Evolutionary conservation across 2,888 invertebrate species (phyloP), one percentile per base, ranked within the genome.

Genomic region (Coremacera marginata): DNA sequence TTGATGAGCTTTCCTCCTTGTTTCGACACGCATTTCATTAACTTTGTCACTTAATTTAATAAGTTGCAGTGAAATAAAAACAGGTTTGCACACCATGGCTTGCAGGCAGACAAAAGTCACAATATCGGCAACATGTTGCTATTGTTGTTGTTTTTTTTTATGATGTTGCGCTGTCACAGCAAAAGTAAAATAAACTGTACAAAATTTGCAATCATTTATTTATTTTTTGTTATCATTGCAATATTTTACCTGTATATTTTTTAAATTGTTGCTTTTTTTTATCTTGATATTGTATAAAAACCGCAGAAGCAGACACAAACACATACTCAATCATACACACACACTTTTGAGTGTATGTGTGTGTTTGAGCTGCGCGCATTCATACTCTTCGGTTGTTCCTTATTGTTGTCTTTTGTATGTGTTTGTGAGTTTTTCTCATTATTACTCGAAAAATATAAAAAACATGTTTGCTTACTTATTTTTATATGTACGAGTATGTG

Each of bases 31-130:
- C 31, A 27, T 51, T 70, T 51, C 25, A 27, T 52, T 70, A 52
- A 27, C 51, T 70, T 51, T 49, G 52, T 11, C 70, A 70, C 31
- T 70, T 70, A 51, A 27, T 70, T 70, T 70, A 70, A 70, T 51
- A 52, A 70, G 27, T 67, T 44, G 37, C 67, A 67, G 14, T 16
- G 60, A 19, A 25, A 14, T 60, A 8, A 55, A 44, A 44, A 11
- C 11, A 44, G 16, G 27, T 16, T 22, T 19, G n/a, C 34, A 31
- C 65, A 34, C 31, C 14, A n/a, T n/a, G n/a, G n/a, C n/a, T n/a
- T n/a, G n/a, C 63, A n/a, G 9, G 31, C 65, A 37, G 27, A n/a
- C 31, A 19, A 5, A 31, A 37, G 34, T 37, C 65, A 34, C 31
- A 37, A n/a, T 65, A 65, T 37, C 67, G 16, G 49, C 22, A 44